Conservation (phyloP, 2,888 invertebrate species). For the Plebejus melissa region DNA sequence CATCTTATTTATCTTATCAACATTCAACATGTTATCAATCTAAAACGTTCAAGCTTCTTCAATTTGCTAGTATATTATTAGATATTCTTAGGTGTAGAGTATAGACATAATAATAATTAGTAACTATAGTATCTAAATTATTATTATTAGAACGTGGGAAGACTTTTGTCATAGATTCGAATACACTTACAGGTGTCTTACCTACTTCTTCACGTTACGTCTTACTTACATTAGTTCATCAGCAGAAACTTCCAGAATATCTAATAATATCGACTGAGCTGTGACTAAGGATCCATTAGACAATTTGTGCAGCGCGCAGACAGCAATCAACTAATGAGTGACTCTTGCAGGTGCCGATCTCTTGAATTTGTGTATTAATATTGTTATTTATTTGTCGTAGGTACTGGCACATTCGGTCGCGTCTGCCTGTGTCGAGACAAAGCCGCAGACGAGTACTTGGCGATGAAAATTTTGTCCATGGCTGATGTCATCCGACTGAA, state of each 20-base stretch:
- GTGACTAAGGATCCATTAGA: conserved; percentile 4
- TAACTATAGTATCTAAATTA: background rate
- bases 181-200: background rate
- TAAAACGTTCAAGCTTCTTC: background rate
- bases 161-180: background rate
- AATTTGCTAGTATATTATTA: background rate
- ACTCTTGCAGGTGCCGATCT: conserved; percentile 5
- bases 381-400: conserved; percentile 68
- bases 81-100: background rate
- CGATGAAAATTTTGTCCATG: conserved; percentile 96
- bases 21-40: background rate
- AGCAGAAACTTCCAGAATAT: conserved; percentile 12
- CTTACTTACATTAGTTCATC: background rate
- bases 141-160: background rate
- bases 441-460: conserved; percentile 88
- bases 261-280: background rate
- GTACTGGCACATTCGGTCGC: conserved; percentile 97
- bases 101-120: background rate
- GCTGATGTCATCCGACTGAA: conserved; percentile 95
- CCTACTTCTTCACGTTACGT: too few species aligned
- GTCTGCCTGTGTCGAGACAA: conserved; percentile 94
- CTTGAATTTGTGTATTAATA: conserved; percentile 19
- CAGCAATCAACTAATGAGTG: background rate
- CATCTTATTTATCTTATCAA: background rate
- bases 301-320: conserved; percentile 10